Conservation (phyloP, 2,888 invertebrate genomes). For the Ennomos fuscantarius region DNA sequence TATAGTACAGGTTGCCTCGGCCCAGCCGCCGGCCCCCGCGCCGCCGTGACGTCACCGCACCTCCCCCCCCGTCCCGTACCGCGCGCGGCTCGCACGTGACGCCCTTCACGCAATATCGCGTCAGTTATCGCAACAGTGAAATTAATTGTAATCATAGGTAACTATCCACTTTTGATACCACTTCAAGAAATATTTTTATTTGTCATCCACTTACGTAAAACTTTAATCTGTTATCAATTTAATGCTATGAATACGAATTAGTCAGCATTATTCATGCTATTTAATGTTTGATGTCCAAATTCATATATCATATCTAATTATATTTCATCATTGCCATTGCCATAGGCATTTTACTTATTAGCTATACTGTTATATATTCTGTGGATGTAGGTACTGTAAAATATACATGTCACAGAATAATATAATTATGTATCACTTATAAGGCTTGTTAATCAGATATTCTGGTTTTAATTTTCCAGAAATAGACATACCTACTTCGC, state of each 20-base stretch:
- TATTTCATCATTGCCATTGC: conserved; percentile 13
- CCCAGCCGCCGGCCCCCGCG: conserved; percentile 42
- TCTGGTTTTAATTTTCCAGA: too few species aligned
- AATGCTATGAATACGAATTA: too few species aligned
- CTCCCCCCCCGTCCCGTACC: conserved; percentile 33
- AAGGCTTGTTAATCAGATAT: too few species aligned
- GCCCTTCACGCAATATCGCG: conserved; percentile 66
- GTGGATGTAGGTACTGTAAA: conserved; percentile 21
- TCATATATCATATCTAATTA: neutral
- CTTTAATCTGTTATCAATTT: too few species aligned
- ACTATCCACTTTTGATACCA: too few species aligned
- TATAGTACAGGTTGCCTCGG: conserved; percentile 42
- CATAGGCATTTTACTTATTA: too few species aligned
- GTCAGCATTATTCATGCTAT: neutral
- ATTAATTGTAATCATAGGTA: conserved; percentile 19
- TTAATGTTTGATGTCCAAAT: neutral
- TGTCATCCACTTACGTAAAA: too few species aligned
- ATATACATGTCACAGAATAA: too few species aligned
- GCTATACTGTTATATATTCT: too few species aligned
- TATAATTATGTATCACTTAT: too few species aligned
- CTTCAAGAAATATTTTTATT: too few species aligned
- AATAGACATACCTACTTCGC: too few species aligned
- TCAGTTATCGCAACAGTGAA: conserved; percentile 53
- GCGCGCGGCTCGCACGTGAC: conserved; percentile 63
- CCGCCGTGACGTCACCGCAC: conserved; percentile 64